phyloP scores from a whole-genome alignment of 2,888 invertebrate species.

The Acrobasis repandana region DNA sequence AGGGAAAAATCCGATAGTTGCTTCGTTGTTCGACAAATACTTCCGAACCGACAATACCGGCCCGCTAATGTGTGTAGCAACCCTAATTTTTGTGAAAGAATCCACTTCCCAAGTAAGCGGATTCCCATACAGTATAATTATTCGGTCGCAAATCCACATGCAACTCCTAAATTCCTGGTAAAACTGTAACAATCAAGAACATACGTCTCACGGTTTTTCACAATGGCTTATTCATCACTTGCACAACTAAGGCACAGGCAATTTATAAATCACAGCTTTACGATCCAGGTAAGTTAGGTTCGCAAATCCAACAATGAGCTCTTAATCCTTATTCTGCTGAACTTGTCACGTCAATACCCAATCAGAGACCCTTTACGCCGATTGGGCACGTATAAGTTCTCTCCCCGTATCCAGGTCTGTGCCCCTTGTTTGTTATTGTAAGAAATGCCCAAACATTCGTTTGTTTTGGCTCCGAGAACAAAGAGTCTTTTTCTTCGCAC shows the following conservation, averaged over 20 bases:
- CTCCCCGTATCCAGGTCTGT: slow-evolving; percentile 37
- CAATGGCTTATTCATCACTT: slow-evolving; percentile 17
- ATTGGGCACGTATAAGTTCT: slow-evolving; percentile 66
- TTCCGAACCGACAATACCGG: no score
- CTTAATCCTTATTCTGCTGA: slow-evolving; percentile 62
- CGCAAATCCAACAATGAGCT: slow-evolving; percentile 64
- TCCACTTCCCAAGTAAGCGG: no score
- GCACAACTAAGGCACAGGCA: slow-evolving; percentile 11
- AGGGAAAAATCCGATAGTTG: no score
- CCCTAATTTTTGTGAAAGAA: no score
- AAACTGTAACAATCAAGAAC: slow-evolving; percentile 14
- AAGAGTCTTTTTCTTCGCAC: slow-evolving; percentile 63
- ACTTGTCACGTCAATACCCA: slow-evolving; percentile 61
- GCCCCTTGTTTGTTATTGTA: slow-evolving; percentile 72
- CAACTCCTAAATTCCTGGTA: background rate
- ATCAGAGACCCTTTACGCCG: slow-evolving; percentile 55
- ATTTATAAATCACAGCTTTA: slow-evolving; percentile 33
- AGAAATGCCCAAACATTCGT: slow-evolving; percentile 69
- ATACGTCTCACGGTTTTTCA: slow-evolving; percentile 27
- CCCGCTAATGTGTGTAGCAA: no score
- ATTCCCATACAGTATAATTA: no score
- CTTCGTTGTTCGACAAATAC: no score
- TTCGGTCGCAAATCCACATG: no score
- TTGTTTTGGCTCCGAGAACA: slow-evolving; percentile 79
- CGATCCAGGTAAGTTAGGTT: slow-evolving; percentile 44